Evolutionary conservation across 2,113 vertebrate species (phyloP).

Genomic region (Heloderma charlesbogerti): DNA sequence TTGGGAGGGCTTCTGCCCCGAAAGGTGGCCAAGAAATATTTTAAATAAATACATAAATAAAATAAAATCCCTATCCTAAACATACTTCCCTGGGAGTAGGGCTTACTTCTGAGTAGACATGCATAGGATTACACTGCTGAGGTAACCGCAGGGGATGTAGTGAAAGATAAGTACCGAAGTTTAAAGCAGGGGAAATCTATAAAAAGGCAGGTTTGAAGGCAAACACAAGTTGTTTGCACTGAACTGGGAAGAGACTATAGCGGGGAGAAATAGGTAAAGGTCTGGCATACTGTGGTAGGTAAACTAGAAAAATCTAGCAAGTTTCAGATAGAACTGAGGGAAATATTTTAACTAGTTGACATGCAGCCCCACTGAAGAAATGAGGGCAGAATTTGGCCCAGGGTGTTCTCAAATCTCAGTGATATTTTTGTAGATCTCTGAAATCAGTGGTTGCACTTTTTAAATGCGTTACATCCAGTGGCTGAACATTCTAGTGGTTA

Average conservation of each 20-base stretch:
- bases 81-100: no score
- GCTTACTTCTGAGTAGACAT: no score
- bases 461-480: neutral
- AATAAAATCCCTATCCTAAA: no score
- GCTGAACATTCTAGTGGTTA: slow-evolving; percentile 32
- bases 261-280: neutral
- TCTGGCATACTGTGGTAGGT: neutral
- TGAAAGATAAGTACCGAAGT: neutral
- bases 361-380: neutral
- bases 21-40: no score
- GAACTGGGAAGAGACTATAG: neutral
- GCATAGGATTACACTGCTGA: neutral
- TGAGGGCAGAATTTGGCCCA: neutral
- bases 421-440: neutral
- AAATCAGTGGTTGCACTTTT: neutral
- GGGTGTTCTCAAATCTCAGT: neutral
- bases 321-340: neutral
- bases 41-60: no score
- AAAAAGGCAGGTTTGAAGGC: neutral
- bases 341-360: neutral
- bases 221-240: neutral
- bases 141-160: neutral
- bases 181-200: neutral
- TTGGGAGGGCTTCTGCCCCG: no score
- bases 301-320: neutral